Base-by-base conservation (phyloP, 2,888 invertebrate species). In the Cosmorhoe ocellata region DNA sequence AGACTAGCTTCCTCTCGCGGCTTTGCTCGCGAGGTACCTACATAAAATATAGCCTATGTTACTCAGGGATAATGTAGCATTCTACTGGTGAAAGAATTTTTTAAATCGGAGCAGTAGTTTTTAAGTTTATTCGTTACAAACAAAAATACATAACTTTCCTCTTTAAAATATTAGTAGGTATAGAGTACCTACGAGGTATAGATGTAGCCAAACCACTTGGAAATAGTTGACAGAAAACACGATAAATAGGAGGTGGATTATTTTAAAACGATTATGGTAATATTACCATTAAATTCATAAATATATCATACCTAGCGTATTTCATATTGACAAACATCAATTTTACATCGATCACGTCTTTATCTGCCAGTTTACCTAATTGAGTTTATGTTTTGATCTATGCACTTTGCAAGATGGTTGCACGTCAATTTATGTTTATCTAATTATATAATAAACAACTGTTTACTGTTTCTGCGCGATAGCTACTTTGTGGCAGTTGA, bases 361-460 rank as follows among this genome's bases (percentile, higher is more conserved):
- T 36, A 30, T 45, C 28, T 11, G 11, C 18, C 12, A 30, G 31
- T 31, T 41, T 31, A 43, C 36, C 31, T 43, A 43, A 50, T 50
- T 43, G 33, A 43, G 43, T 39, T 33, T 40, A 45, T 24, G 31
- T 36, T 40, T 40, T 40, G 12, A 22, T 47, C 14, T 38, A 36
- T 11, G 10, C 26, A 40, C 26, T 42, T 49, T 32, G 50, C 58
- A 52, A 58, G 45, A 40, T 49, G 49, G 53, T 59, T 59, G 59
- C 56, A 26, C 51, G 51, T 51, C 48, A 27, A 12, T 34, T 30
- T 11, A 41, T 42, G 26, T 38, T 49, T 52, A 48, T 27, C 33
- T 33, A 14, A 34, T 27, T 4, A 24, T 36, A 45, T 18, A 27
- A 31, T 48, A 26, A 18, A 42, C 12, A 26, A 31, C 36, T 31